Evolutionary conservation across 2,797 vertebrate genomes (phyloP).

Genomic region (Chelonia mydas): DNA sequence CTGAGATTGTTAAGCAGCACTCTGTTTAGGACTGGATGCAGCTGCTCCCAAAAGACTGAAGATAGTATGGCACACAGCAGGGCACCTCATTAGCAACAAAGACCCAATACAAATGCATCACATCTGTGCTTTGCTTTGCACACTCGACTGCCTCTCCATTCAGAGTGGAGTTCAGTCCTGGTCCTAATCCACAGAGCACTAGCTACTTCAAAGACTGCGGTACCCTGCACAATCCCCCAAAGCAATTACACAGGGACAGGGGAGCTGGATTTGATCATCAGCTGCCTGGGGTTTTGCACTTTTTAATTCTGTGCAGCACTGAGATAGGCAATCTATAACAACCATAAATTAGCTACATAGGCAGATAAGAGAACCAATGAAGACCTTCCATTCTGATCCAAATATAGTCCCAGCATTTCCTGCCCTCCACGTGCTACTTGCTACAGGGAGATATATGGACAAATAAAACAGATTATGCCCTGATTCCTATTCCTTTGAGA

Average conservation of each 20-base stretch:
- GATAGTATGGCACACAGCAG: not conserved
- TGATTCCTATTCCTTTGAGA: not conserved
- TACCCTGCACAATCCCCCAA: not conserved
- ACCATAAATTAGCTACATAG: not conserved
- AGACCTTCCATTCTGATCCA: not conserved
- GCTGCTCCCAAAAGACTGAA: not conserved
- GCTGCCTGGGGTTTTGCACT: rapidly evolving
- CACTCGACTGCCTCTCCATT: not conserved
- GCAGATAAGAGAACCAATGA: not conserved
- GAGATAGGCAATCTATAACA: not conserved
- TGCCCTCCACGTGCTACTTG: not conserved
- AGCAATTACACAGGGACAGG: not conserved
- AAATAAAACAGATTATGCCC: not conserved
- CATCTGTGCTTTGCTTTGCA: not conserved
- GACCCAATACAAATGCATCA: not conserved
- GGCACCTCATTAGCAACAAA: rapidly evolving
- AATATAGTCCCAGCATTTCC: not conserved
- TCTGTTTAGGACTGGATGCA: not conserved
- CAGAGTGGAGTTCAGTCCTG: not conserved
- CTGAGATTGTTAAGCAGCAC: not conserved
- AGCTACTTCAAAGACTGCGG: not conserved
- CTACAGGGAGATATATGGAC: not conserved
- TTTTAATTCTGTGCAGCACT: not conserved
- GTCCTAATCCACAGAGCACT: not conserved
- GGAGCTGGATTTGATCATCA: not conserved